A percentile compares a stretch with the other conserved stretches of the same genome.
Evolutionary conservation across 1,140 invertebrate genomes (phyloP).

Genomic region (Euura lappo): DNA sequence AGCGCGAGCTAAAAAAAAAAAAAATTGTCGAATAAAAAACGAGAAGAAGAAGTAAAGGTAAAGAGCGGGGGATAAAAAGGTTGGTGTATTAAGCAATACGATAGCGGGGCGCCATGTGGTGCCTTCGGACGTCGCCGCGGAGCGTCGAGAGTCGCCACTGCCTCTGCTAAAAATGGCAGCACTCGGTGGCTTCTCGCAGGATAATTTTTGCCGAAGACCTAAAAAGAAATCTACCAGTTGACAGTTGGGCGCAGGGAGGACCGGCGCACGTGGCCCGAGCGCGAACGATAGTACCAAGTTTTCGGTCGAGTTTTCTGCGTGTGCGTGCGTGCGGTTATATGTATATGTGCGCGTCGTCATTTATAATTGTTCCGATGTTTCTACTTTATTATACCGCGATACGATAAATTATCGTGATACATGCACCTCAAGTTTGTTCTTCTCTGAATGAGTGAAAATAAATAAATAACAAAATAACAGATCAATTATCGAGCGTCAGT

Average conservation of each 20-base stretch:
- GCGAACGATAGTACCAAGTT: slow-evolving; percentile 12
- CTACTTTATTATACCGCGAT: no score
- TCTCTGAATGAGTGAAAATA: no score
- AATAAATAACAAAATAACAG: no score
- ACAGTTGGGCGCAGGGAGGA: slow-evolving; percentile 41
- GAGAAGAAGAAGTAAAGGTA: slow-evolving; percentile 26
- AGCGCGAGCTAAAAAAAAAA: no score
- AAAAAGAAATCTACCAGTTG: slow-evolving; percentile 62
- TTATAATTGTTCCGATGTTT: background rate
- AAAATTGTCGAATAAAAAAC: slow-evolving; percentile 14
- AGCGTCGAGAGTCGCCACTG: slow-evolving; percentile 32
- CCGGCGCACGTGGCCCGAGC: slow-evolving; percentile 16
- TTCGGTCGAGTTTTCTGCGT: background rate
- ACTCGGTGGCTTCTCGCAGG: slow-evolving; percentile 47
- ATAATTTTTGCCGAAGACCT: slow-evolving; percentile 57
- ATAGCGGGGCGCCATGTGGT: slow-evolving; percentile 4
- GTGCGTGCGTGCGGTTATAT: background rate
- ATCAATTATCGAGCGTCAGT: no score
- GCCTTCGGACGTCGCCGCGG: slow-evolving; percentile 14
- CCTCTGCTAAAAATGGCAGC: slow-evolving; percentile 61
- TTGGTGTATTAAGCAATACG: background rate
- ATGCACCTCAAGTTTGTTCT: no score
- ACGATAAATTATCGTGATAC: no score
- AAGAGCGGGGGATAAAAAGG: background rate
- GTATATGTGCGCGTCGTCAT: background rate